A percentile compares a stretch with the other conserved stretches of the same genome.
Evolutionary conservation across 2,888 invertebrate species (phyloP).

Genomic region (Crematogaster levior): DNA sequence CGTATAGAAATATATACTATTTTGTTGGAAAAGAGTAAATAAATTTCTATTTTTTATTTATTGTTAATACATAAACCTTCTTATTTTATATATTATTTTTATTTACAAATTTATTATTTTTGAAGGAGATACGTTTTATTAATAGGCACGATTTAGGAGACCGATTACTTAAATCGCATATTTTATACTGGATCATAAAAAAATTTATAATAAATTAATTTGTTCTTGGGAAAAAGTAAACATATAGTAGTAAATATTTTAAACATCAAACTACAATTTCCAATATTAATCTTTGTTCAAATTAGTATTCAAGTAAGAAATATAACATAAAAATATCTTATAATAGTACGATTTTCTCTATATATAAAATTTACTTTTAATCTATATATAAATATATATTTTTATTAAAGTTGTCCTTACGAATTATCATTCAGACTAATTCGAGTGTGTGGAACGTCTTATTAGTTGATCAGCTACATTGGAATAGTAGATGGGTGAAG

Average conservation of each 20-base stretch:
- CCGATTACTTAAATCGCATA: not conserved
- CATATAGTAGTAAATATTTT: not conserved
- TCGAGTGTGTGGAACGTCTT: not conserved
- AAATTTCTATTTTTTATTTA: not conserved
- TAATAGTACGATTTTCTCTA: not conserved
- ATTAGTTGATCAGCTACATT: not conserved
- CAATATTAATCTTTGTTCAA: not conserved
- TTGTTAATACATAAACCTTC: not conserved
- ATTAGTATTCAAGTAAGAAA: not conserved
- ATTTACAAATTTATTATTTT: not conserved
- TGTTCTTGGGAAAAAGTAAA: not conserved
- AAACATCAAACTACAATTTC: not conserved
- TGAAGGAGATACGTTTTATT: not conserved
- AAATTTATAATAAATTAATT: not conserved
- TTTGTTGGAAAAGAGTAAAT: not conserved
- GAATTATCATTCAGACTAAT: slow-evolving; percentile 5
- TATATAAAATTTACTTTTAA: not conserved
- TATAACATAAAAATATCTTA: not conserved
- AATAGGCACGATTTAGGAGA: not conserved
- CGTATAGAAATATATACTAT: not conserved
- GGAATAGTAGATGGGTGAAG: slow-evolving; percentile 65
- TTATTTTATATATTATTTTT: not conserved
- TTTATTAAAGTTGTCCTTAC: not conserved
- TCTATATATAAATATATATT: not conserved
- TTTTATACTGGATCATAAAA: not conserved